These are phyloP conservation scores for Tragelaphus imberbis DNA, from an alignment of 2,113 vertebrate species.

Conservation along the genomic window DNA sequence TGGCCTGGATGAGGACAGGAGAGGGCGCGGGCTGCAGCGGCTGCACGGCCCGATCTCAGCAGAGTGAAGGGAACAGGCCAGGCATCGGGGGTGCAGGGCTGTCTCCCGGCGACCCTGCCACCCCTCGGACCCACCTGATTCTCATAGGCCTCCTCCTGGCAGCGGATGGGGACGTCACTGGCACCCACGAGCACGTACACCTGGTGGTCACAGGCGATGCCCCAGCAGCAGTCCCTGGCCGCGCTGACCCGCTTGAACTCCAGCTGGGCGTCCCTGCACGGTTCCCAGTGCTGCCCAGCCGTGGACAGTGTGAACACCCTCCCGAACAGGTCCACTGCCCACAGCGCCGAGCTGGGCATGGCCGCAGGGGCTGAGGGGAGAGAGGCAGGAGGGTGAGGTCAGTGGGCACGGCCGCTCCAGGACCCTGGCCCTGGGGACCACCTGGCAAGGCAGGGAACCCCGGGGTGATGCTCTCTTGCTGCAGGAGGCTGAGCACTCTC, in stretches of 20 bases:
- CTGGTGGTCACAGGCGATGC: slow-evolving; percentile 92
- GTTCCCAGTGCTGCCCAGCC: slow-evolving; percentile 92
- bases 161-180: slow-evolving; percentile 90
- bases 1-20: not conserved
- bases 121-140: slow-evolving; percentile 86
- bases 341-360: slow-evolving; percentile 89
- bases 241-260: slow-evolving; percentile 93
- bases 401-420: not conserved
- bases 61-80: accelerated
- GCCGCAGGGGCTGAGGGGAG: slow-evolving; percentile 66
- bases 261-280: slow-evolving; percentile 87
- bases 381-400: not conserved
- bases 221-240: slow-evolving; percentile 92
- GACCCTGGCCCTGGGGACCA: not conserved
- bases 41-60: not conserved
- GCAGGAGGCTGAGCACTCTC: not conserved
- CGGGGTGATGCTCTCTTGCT: not conserved
- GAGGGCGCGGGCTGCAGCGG: not conserved
- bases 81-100: no score
- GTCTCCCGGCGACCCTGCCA: accelerated
- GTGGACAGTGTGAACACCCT: slow-evolving; percentile 92
- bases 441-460: not conserved
- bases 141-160: slow-evolving; percentile 94
- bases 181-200: slow-evolving; percentile 91
- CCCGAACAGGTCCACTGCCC: slow-evolving; percentile 95